Conservation (phyloP, 2,888 invertebrate species). For the Drosophila engyochracea region DNA sequence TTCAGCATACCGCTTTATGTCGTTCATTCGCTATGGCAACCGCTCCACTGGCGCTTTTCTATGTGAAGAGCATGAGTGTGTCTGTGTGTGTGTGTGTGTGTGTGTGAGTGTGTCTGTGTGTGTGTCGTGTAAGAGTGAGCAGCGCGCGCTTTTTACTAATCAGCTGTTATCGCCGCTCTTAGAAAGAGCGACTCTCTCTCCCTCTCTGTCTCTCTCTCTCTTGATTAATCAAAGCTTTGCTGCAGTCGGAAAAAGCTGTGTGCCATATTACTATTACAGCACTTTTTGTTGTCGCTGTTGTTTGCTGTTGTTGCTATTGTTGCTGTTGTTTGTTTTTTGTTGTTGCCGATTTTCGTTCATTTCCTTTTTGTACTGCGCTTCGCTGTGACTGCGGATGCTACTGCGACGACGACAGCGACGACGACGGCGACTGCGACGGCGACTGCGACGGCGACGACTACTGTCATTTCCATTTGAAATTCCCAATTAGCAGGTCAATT, state of each 20-base stretch:
- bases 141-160: conserved; percentile 68
- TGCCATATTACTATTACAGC: conserved; percentile 65
- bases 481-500: conserved; percentile 81
- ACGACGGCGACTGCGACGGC: background rate
- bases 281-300: conserved; percentile 41
- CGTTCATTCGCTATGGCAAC: conserved; percentile 80
- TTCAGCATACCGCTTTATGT: conserved; percentile 72
- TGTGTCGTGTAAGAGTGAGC: conserved; percentile 22
- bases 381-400: conserved; percentile 26
- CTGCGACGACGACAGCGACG: conserved; percentile 10
- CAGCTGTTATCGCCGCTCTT: conserved; percentile 64
- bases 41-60: conserved; percentile 55
- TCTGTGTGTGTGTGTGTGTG: conserved; percentile 22
- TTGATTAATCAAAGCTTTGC: conserved; percentile 45
- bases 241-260: conserved; percentile 62
- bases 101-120: conserved; percentile 22
- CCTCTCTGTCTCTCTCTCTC: conserved; percentile 14
- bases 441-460: conserved; percentile 38
- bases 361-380: conserved; percentile 63
- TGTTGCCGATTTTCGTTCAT: conserved; percentile 52
- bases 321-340: conserved; percentile 6
- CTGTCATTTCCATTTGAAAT: conserved; percentile 68
- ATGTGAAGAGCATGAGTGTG: conserved; percentile 21
- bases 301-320: conserved; percentile 16
- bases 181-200: conserved; percentile 10